These are phyloP conservation scores for Artemia sinica DNA, from an alignment of 2,888 invertebrate species.

Conservation along the genomic window DNA sequence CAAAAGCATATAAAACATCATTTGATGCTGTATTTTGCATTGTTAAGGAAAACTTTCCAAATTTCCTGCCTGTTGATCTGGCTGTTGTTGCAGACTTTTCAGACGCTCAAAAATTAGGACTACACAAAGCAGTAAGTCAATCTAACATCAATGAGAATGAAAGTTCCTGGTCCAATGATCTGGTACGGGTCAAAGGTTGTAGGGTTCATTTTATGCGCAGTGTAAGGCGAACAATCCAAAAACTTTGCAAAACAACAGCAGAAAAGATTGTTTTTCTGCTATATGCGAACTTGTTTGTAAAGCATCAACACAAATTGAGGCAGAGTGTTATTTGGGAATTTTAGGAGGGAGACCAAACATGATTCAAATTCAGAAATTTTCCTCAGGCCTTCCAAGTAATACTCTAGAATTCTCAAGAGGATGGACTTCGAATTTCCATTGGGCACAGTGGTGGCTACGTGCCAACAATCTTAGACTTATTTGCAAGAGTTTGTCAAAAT, in stretches of 20 bases:
- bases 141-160: no score
- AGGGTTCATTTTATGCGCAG: no score
- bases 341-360: no score
- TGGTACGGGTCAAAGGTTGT: no score
- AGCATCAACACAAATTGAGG: no score
- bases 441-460: neutral
- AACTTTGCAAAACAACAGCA: no score
- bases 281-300: no score
- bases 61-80: neutral
- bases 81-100: neutral
- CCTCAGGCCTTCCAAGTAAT: neutral
- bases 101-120: neutral
- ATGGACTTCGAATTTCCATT: neutral
- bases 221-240: no score
- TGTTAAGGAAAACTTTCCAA: neutral
- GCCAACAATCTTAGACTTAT: neutral
- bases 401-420: neutral
- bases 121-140: neutral
- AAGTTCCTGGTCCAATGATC: no score
- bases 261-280: no score
- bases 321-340: no score
- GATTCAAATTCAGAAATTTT: neutral
- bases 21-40: neutral
- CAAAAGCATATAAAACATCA: neutral
- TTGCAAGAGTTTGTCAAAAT: neutral